phyloP scores from a whole-genome alignment of 2,113 vertebrate species.

The Perognathus longimembris region DNA sequence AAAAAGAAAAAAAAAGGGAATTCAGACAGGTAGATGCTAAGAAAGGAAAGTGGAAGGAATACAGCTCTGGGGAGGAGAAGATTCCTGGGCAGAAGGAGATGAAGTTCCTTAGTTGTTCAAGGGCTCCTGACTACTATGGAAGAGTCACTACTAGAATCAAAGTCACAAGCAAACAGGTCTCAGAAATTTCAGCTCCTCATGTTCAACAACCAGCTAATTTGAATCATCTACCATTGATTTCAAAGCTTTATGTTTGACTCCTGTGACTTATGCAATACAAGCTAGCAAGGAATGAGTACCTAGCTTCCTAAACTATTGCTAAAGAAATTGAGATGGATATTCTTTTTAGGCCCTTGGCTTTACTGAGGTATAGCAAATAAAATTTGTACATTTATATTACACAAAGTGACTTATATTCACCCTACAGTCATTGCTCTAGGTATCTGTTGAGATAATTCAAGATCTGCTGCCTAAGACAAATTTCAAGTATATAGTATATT shows the following conservation, averaged over 20 bases:
- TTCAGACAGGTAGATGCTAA: neutral
- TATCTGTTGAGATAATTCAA: neutral
- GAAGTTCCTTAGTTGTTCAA: neutral
- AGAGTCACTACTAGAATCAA: neutral
- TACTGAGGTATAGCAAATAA: neutral
- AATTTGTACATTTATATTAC: neutral
- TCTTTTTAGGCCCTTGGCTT: neutral
- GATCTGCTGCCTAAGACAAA: neutral
- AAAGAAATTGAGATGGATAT: neutral
- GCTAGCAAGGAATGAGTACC: neutral
- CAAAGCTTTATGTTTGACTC: conserved; percentile 19
- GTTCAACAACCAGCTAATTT: neutral
- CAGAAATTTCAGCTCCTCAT: neutral
- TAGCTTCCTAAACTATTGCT: neutral
- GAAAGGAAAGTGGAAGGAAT: neutral
- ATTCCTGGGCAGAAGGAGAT: neutral
- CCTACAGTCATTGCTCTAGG: neutral
- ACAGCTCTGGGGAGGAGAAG: neutral
- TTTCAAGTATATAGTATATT: neutral
- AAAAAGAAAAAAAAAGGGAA: neutral
- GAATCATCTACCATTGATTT: neutral
- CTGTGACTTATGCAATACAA: neutral
- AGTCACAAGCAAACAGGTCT: neutral
- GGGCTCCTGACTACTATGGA: rapidly evolving
- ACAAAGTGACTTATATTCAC: neutral